phyloP scores from a whole-genome alignment of 2,113 vertebrate species.

The Callithrix jacchus region DNA sequence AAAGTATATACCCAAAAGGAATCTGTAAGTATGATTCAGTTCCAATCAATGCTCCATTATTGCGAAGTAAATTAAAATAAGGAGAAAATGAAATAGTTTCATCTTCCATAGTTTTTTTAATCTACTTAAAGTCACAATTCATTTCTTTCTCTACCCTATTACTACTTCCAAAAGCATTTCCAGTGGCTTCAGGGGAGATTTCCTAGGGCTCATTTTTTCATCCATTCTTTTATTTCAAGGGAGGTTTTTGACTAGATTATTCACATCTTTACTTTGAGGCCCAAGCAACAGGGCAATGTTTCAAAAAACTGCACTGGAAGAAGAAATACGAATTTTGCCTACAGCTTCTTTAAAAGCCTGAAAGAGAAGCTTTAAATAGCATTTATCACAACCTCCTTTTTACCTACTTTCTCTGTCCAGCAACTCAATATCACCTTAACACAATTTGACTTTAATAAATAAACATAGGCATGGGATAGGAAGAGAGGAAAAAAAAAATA shows the following conservation, averaged over 20 bases:
- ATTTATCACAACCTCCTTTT: neutral
- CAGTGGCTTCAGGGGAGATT: neutral
- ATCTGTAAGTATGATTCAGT: neutral
- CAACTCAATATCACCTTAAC: neutral
- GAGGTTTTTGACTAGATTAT: neutral
- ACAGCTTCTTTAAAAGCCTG: neutral
- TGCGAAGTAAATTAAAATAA: neutral
- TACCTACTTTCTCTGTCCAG: neutral
- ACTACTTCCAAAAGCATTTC: neutral
- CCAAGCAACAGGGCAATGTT: neutral
- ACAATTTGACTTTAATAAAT: constrained; percentile 2
- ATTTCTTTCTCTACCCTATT: neutral
- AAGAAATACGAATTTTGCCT: neutral
- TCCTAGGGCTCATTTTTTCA: neutral
- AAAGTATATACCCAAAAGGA: neutral
- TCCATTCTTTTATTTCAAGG: neutral
- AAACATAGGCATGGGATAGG: neutral
- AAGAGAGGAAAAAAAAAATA: neutral
- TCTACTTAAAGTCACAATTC: neutral
- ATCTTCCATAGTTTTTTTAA: neutral
- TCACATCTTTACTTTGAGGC: neutral
- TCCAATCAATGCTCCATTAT: neutral
- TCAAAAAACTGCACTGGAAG: neutral
- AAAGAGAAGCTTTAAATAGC: neutral
- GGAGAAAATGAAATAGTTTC: neutral